Evolutionary conservation across 2,888 invertebrate species (phyloP).

Genomic region (Meteorus colon): DNA sequence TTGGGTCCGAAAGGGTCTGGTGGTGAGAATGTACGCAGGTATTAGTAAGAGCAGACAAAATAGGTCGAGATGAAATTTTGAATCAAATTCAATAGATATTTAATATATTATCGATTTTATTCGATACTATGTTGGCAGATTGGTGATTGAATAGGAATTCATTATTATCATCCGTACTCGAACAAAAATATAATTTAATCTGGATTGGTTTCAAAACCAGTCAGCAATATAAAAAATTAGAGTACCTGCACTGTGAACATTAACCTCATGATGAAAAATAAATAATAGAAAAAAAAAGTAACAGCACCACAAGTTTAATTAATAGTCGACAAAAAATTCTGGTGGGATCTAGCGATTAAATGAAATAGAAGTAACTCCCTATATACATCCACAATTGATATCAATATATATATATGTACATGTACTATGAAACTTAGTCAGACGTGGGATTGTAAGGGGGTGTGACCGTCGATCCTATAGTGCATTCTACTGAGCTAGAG

Average conservation of each 20-base stretch:
- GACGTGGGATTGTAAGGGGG: conserved; percentile 14
- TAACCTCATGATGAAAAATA: background rate
- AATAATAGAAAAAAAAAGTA: background rate
- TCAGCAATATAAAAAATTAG: too few relatives aligned
- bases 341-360: background rate
- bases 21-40: too few relatives aligned
- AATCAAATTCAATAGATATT: too few relatives aligned
- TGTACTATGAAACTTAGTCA: conserved; percentile 46
- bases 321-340: background rate
- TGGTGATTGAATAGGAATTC: too few relatives aligned
- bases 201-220: too few relatives aligned
- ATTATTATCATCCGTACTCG: background rate
- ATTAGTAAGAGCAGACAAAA: too few relatives aligned
- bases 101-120: too few relatives aligned
- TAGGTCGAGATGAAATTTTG: too few relatives aligned
- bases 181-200: too few relatives aligned
- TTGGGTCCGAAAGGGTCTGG: too few relatives aligned
- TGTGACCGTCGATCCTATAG: conserved; percentile 7
- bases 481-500: background rate
- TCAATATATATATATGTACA: background rate
- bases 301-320: background rate
- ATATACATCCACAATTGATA: background rate
- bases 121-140: too few relatives aligned
- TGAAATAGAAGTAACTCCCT: background rate
- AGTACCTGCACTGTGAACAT: too few relatives aligned